Percentiles rank a stretch among this genome's conserved stretches.
phyloP scores from a whole-genome alignment of 2,113 vertebrate species.

The Cervus canadensis region DNA sequence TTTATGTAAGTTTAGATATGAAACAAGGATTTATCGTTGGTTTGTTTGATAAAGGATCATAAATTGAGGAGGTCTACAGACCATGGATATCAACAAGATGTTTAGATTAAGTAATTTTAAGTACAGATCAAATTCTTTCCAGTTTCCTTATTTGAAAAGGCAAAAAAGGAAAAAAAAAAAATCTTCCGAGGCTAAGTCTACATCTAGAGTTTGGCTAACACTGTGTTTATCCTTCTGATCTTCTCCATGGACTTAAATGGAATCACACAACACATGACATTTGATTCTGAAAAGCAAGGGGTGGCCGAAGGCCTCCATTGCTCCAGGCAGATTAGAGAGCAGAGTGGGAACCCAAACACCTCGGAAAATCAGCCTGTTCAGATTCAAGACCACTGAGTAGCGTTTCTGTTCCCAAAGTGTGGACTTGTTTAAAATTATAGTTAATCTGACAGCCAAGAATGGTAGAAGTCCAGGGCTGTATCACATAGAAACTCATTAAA shows the following conservation, averaged over 20 bases:
- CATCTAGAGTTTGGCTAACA: background rate
- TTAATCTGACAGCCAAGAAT: constrained; percentile 32
- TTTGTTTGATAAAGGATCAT: background rate
- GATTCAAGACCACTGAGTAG: background rate
- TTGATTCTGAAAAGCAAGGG: background rate
- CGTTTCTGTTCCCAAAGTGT: background rate
- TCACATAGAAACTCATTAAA: constrained; percentile 50
- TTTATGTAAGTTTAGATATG: background rate
- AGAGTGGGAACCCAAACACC: background rate
- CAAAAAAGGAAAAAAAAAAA: background rate
- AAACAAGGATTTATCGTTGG: background rate
- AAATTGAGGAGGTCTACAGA: background rate
- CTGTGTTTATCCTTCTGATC: background rate
- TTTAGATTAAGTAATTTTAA: background rate
- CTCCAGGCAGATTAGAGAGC: background rate
- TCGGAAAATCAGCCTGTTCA: background rate
- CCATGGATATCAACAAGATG: background rate
- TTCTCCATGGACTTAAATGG: background rate
- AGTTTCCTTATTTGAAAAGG: background rate
- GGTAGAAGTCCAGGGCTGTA: background rate
- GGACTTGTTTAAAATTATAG: background rate
- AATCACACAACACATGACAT: background rate
- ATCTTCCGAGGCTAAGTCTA: background rate
- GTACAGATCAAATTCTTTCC: background rate
- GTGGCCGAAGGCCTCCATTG: background rate